Evolutionary conservation across 2,888 invertebrate genomes (phyloP).

Genomic region (Lepidocyrtinus sp.): DNA sequence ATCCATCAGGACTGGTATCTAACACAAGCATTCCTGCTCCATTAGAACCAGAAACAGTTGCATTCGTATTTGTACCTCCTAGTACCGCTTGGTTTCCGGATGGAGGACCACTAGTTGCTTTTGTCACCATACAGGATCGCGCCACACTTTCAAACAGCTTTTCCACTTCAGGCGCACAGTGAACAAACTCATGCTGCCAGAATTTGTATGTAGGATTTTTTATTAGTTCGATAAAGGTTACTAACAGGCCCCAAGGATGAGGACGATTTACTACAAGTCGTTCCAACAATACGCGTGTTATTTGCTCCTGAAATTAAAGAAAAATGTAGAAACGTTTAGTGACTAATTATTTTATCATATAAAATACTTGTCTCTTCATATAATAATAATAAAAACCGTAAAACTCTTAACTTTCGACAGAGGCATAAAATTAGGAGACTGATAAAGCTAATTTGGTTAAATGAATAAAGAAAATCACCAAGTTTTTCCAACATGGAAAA

Average conservation of each 20-base stretch:
- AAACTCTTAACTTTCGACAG: background rate
- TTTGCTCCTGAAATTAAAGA: slow-evolving; percentile 67
- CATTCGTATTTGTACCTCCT: slow-evolving; percentile 49
- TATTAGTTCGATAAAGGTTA: slow-evolving; percentile 99
- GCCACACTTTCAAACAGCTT: slow-evolving; percentile 99
- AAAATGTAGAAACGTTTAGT: no score
- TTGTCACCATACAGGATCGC: slow-evolving; percentile 88
- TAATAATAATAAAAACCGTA: background rate
- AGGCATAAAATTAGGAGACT: no score
- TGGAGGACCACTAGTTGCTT: slow-evolving; percentile 59
- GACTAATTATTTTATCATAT: no score
- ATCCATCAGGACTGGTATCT: slow-evolving; percentile 61
- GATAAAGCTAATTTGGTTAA: no score
- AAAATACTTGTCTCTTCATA: background rate
- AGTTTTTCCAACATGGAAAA: no score
- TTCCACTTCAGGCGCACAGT: slow-evolving; percentile 99
- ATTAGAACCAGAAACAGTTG: slow-evolving; percentile 58
- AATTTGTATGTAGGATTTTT: slow-evolving; percentile 99
- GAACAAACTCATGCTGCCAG: slow-evolving; percentile 99
- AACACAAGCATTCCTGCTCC: slow-evolving; percentile 60
- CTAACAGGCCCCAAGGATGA: slow-evolving; percentile 98
- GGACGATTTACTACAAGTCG: slow-evolving; percentile 98
- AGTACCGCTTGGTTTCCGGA: slow-evolving; percentile 50
- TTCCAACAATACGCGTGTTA: slow-evolving; percentile 89
- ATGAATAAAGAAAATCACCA: no score